Evolutionary conservation across 2,888 invertebrate genomes (phyloP).

Genomic region (Tetrapedia diversipes): DNA sequence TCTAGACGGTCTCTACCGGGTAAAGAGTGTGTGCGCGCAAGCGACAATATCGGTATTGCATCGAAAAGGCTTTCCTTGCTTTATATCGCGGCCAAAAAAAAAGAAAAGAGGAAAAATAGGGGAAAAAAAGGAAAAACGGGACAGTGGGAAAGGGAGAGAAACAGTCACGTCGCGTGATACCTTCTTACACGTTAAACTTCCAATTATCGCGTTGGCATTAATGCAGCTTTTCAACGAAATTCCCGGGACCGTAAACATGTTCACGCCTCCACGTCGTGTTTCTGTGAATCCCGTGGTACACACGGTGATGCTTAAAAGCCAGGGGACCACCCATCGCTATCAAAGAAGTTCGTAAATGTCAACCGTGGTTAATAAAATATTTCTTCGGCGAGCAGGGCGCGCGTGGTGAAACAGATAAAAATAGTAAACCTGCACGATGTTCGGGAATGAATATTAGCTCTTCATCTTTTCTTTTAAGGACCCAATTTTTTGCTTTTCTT

Average conservation of each 20-base stretch:
- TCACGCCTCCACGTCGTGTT: slow-evolving; percentile 9
- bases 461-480: not conserved
- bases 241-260: slow-evolving; percentile 27
- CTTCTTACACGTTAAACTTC: slow-evolving; percentile 35
- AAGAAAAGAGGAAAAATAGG: not conserved
- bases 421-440: not conserved
- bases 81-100: slow-evolving; percentile 39
- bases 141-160: not conserved
- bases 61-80: slow-evolving; percentile 59
- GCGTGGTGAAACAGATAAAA: slow-evolving; percentile 2
- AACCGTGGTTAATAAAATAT: slow-evolving; percentile 30
- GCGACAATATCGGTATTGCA: slow-evolving; percentile 60
- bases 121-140: not conserved
- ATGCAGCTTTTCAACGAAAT: slow-evolving; percentile 18
- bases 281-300: not conserved
- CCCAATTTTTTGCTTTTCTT: not conserved
- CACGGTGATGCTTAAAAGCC: slow-evolving; percentile 12
- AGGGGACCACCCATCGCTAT: slow-evolving; percentile 39
- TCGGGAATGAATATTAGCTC: slow-evolving; percentile 5
- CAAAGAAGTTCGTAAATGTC: slow-evolving; percentile 38
- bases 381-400: not conserved
- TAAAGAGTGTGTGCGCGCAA: slow-evolving; percentile 45
- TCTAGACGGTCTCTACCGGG: slow-evolving; percentile 62
- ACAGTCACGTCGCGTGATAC: slow-evolving; percentile 29
- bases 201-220: slow-evolving; percentile 38